Evolutionary conservation across 2,888 invertebrate species (phyloP).

Genomic region (Tipula lateralis): DNA sequence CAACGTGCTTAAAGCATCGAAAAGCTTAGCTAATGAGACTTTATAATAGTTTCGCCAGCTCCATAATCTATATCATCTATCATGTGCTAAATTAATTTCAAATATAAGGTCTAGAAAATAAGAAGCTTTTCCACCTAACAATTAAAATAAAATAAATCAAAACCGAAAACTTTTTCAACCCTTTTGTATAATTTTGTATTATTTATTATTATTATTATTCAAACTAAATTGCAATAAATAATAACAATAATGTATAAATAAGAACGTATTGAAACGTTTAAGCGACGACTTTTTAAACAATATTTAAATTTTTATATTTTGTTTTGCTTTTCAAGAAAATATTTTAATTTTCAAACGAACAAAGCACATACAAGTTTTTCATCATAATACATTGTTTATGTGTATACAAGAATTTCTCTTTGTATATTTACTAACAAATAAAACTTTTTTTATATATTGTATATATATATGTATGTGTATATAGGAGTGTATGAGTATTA

Average conservation of each 20-base stretch:
- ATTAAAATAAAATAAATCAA: conserved; percentile 15
- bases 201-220: conserved; percentile 9
- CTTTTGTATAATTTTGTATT: neutral
- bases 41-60: too few relatives aligned
- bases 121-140: neutral
- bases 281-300: neutral
- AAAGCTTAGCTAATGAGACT: too few relatives aligned
- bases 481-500: neutral
- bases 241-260: conserved; percentile 9
- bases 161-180: neutral
- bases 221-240: conserved; percentile 1
- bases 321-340: neutral
- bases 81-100: neutral
- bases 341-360: neutral
- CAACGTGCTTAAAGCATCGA: too few relatives aligned
- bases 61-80: neutral
- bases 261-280: conserved; percentile 5
- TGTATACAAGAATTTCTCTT: too few relatives aligned
- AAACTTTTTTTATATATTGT: neutral
- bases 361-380: neutral
- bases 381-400: too few relatives aligned
- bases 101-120: neutral
- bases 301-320: neutral
- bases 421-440: neutral
- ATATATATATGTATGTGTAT: neutral